Evolutionary conservation across 2,888 invertebrate species (phyloP).

Genomic region (Diploptera punctata): DNA sequence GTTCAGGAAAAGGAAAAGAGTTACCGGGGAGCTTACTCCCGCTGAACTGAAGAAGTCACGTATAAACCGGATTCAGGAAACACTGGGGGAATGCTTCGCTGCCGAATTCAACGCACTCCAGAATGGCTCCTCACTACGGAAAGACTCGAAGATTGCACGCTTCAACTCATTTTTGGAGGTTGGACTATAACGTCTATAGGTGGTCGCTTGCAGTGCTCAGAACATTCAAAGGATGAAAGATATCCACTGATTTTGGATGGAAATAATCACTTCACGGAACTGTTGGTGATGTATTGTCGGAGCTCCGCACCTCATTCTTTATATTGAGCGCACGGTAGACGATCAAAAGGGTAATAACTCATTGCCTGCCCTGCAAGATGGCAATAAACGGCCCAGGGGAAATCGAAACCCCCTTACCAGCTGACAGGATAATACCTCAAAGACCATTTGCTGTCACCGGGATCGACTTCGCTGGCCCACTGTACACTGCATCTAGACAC

Average conservation of each 20-base stretch:
- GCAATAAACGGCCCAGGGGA: background rate
- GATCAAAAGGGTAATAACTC: background rate
- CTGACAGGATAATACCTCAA: background rate
- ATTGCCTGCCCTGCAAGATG: constrained; percentile 5
- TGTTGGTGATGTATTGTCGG: background rate
- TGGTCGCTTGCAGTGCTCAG: background rate
- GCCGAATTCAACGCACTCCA: background rate
- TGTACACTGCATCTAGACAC: too few species aligned
- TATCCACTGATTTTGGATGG: background rate
- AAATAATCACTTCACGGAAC: background rate
- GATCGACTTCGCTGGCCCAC: background rate
- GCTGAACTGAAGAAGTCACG: background rate
- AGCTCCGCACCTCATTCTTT: background rate
- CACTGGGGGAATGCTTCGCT: background rate
- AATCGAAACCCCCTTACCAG: background rate
- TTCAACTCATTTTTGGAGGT: constrained; percentile 6
- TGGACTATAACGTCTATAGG: background rate
- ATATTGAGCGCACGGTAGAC: constrained; percentile 7
- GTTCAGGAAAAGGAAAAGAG: too few species aligned
- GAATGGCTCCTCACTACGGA: background rate
- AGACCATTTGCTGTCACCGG: background rate
- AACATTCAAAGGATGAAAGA: background rate
- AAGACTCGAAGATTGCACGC: background rate
- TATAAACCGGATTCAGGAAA: background rate
- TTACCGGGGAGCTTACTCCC: background rate